phyloP scores from a whole-genome alignment of 2,797 vertebrate species.

The Oreortyx pictus region DNA sequence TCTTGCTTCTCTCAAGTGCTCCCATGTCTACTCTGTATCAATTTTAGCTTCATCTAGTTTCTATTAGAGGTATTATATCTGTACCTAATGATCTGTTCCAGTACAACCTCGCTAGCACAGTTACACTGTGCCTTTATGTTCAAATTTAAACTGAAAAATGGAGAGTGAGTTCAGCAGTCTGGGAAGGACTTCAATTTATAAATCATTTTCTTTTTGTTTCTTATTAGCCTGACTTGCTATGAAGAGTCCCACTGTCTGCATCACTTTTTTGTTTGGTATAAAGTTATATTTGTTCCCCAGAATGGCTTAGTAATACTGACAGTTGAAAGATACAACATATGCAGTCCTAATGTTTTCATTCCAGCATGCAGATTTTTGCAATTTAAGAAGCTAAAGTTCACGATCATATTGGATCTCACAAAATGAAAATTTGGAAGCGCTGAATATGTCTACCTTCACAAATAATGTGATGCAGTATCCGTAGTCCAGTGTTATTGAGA shows the following conservation, averaged over 20 bases:
- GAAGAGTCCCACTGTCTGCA: not conserved
- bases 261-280: not conserved
- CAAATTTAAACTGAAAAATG: slow-evolving; percentile 47
- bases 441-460: not conserved
- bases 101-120: slow-evolving; percentile 17
- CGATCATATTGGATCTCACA: slow-evolving; percentile 7
- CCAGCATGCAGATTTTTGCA: slow-evolving; percentile 24
- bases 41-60: slow-evolving; percentile 35
- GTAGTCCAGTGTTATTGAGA: not conserved
- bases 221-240: not conserved
- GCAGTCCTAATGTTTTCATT: slow-evolving; percentile 20
- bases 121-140: slow-evolving; percentile 13
- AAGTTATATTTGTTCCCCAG: not conserved
- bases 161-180: slow-evolving; percentile 24
- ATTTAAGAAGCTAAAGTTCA: slow-evolving; percentile 26
- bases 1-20: not conserved
- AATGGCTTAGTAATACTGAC: slow-evolving; percentile 27
- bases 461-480: not conserved
- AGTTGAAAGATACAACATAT: not conserved
- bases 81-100: slow-evolving; percentile 27
- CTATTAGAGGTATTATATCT: slow-evolving; percentile 25
- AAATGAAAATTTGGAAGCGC: slow-evolving; percentile 19
- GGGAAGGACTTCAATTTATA: not conserved
- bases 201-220: slow-evolving; percentile 12
- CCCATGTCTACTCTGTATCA: not conserved